Evolutionary conservation across 1,140 invertebrate genomes (phyloP), one percentile per base, ranked within the genome.

Genomic region (Calosoma granatense): DNA sequence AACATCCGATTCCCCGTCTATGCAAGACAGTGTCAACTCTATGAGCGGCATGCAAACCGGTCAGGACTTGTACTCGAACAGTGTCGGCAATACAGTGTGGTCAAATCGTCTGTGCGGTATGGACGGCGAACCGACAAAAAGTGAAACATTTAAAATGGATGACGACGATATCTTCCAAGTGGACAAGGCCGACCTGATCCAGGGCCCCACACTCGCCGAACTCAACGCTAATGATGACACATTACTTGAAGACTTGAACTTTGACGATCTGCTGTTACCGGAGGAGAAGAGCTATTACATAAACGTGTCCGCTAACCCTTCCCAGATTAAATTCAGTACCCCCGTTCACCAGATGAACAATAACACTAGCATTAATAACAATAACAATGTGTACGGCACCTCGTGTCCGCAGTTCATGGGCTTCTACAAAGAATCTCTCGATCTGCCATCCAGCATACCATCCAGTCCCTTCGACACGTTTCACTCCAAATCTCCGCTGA

Each of bases 121-220:
- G 3, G 55, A 60, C 20, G 58, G 69, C 66, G 68, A 59, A 21
- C 58, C 63, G 20, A 67, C 78, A 51, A 84, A 82, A 74, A 74
- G 76, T 53, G 82, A 84, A 63, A 72, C 81, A 2, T 82, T 86
- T 51, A 70, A 82, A 70, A 85, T 89, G 79, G 88, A 91, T 63
- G 88, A 92, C 64, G 88, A 92, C 68, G 89, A 92, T 67, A 90
- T 92, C 61, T 91, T 92, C 67, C 88, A 91, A 77, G 87, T 92
- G 39, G 89, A 93, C 68, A 90, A 91, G 72, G 83, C 85, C 43
- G 89, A 92, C 74, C 77, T 92, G 22, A 84, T 90, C 63, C 74
- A 78, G 66, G 88, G 87, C 1, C 89, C 90, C 1, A 94, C 90
- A 56, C 72, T 95, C 43, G 88, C 90, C 0, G 90, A 94, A 70